Conservation (phyloP, 1,140 invertebrate genomes). For the Lethocerus indicus region DNA sequence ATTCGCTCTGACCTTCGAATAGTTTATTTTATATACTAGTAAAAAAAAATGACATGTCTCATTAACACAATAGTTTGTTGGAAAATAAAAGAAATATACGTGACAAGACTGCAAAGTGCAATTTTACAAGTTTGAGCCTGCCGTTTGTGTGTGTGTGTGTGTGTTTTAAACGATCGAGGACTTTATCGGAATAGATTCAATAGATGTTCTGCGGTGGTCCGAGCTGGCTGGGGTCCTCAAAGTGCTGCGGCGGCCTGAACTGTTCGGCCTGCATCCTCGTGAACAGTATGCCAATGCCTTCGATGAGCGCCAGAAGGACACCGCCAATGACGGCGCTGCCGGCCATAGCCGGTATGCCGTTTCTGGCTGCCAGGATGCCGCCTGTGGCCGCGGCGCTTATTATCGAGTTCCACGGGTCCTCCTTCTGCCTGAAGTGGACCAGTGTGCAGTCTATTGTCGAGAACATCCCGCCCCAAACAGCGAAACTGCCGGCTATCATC, state of each 20-base stretch:
- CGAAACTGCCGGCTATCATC: slow-evolving; percentile 85
- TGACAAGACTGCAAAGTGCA: too few relatives aligned
- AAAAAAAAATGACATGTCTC: too few relatives aligned
- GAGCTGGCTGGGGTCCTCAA: slow-evolving; percentile 50
- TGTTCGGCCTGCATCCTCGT: slow-evolving; percentile 78
- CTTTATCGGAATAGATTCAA: too few relatives aligned
- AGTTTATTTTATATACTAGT: too few relatives aligned
- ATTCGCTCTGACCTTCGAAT: too few relatives aligned
- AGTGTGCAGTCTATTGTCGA: slow-evolving; percentile 93
- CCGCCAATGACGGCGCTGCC: slow-evolving; percentile 91
- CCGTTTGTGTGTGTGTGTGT: too few relatives aligned
- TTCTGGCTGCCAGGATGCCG: slow-evolving; percentile 85
- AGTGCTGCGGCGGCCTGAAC: slow-evolving; percentile 59
- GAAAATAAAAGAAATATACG: too few relatives aligned
- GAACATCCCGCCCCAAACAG: slow-evolving; percentile 90
- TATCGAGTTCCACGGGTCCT: slow-evolving; percentile 97
- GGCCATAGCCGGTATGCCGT: slow-evolving; percentile 84
- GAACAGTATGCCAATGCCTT: slow-evolving; percentile 89
- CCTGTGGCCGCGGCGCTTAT: slow-evolving; percentile 91
- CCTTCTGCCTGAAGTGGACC: slow-evolving; percentile 86
- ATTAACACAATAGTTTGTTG: too few relatives aligned
- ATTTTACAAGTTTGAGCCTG: too few relatives aligned
- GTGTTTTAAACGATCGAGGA: too few relatives aligned
- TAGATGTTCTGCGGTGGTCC: slow-evolving; percentile 27
- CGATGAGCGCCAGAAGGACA: slow-evolving; percentile 84